These are phyloP conservation scores for Berghia stephanieae DNA, from an alignment of 1,140 invertebrate genomes.

Conservation along the genomic window DNA sequence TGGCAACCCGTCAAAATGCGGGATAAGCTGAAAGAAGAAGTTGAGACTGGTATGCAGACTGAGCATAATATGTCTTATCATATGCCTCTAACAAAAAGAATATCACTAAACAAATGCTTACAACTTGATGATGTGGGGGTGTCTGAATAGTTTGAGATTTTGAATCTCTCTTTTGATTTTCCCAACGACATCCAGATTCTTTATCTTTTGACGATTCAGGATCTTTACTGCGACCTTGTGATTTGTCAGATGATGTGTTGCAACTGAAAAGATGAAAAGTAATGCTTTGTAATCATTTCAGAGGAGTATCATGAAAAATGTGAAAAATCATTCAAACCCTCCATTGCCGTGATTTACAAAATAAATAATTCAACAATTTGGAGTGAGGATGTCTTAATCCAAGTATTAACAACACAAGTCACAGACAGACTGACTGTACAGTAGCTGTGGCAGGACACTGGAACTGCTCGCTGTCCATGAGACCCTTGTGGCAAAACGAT, in stretches of 20 bases:
- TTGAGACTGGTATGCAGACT: not conserved
- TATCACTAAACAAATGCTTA: conserved; percentile 70
- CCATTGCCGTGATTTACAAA: not conserved
- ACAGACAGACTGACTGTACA: too few relatives aligned
- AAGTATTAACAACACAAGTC: too few relatives aligned
- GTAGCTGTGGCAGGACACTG: too few relatives aligned
- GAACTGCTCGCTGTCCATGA: too few relatives aligned
- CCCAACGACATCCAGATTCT: conserved; percentile 97
- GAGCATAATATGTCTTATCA: not conserved
- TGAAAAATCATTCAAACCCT: not conserved
- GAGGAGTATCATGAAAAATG: not conserved
- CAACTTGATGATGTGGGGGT: conserved; percentile 99
- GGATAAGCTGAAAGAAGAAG: not conserved
- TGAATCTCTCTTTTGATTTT: conserved; percentile 99
- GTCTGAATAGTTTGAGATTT: conserved; percentile 97
- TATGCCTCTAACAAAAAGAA: not conserved
- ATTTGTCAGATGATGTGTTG: conserved; percentile 95
- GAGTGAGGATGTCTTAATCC: too few relatives aligned
- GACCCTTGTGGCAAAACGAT: too few relatives aligned
- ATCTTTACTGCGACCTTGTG: conserved; percentile 99
- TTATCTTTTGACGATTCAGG: conserved; percentile 97
- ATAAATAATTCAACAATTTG: too few relatives aligned
- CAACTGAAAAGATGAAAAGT: conserved; percentile 75
- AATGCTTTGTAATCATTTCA: too few relatives aligned
- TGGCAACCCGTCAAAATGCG: too few relatives aligned